Conservation (phyloP, 2,888 invertebrate genomes). For the Macrosoma leucophasiata region DNA sequence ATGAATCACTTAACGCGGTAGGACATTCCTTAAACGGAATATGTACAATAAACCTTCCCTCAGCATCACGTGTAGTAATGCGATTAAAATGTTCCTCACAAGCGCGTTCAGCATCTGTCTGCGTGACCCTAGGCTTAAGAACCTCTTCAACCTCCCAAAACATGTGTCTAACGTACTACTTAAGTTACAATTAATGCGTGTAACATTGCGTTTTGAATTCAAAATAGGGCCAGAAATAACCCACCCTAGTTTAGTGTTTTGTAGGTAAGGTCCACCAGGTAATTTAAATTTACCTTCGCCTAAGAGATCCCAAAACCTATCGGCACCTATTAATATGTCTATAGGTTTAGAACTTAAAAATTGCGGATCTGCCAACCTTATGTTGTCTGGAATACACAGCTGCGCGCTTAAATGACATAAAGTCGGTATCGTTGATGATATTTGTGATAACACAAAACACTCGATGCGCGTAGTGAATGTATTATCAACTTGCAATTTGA, state of each 20-base stretch:
- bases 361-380: constrained; percentile 18
- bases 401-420: not conserved
- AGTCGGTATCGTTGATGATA: constrained; percentile 7
- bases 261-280: constrained; percentile 21
- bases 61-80: constrained; percentile 4
- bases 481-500: constrained; percentile 12
- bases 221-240: constrained; percentile 23
- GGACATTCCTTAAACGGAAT: constrained; percentile 6
- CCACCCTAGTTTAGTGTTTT: constrained; percentile 26
- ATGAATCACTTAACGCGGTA: constrained; percentile 6
- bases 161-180: constrained; percentile 11
- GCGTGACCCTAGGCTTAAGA: not conserved
- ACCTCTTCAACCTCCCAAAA: constrained; percentile 26
- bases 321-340: constrained; percentile 24
- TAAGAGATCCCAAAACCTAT: constrained; percentile 24
- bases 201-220: not conserved
- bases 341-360: constrained; percentile 11
- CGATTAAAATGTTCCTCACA: constrained; percentile 4
- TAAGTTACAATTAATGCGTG: constrained; percentile 21
- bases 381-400: constrained; percentile 12
- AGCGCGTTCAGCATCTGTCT: constrained; percentile 4
- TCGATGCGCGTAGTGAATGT: constrained; percentile 9
- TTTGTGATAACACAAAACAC: constrained; percentile 12
- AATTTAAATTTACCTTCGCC: constrained; percentile 17
- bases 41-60: constrained; percentile 10